Evolutionary conservation across 1,140 invertebrate species (phyloP).

Genomic region (Neodiprion fabricii): DNA sequence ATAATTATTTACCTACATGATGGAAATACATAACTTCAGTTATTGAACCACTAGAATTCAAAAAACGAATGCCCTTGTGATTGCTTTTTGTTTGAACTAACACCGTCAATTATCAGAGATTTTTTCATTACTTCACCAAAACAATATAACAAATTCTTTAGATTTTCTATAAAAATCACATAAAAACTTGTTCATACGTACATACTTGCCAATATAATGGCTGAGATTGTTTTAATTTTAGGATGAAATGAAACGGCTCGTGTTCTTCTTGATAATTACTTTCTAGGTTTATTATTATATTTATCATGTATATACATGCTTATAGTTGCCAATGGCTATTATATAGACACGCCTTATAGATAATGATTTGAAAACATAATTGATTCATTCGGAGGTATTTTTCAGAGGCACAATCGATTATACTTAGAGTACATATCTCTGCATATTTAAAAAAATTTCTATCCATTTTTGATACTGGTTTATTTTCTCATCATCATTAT

Average conservation of each 20-base stretch:
- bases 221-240: not conserved
- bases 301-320: not conserved
- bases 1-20: too few relatives aligned
- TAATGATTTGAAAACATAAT: not conserved
- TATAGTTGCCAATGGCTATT: not conserved
- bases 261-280: not conserved
- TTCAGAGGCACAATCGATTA: constrained; percentile 1
- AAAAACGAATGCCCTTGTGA: too few relatives aligned
- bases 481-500: not conserved
- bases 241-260: not conserved
- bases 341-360: constrained; percentile 2
- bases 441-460: not conserved
- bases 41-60: too few relatives aligned
- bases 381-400: not conserved
- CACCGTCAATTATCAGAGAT: too few relatives aligned
- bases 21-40: too few relatives aligned
- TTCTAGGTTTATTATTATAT: constrained; percentile 1
- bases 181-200: too few relatives aligned
- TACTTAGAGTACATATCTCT: not conserved
- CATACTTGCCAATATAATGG: too few relatives aligned
- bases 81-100: too few relatives aligned
- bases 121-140: too few relatives aligned
- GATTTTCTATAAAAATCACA: too few relatives aligned
- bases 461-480: not conserved
- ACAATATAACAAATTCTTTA: too few relatives aligned